phyloP scores from a whole-genome alignment of 2,888 invertebrate genomes.

The Hybos culiciformis region DNA sequence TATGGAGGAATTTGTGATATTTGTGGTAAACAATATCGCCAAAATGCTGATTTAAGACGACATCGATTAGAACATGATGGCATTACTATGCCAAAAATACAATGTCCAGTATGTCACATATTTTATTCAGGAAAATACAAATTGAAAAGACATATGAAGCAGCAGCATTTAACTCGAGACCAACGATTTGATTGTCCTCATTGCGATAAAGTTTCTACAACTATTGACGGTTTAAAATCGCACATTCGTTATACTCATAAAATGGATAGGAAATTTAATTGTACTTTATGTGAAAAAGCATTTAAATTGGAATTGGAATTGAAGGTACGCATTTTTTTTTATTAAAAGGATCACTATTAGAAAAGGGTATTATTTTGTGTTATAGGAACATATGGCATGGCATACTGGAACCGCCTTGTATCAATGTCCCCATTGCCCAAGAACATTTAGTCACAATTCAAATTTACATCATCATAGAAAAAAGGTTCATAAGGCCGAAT shows the following conservation, averaged over 20 bases:
- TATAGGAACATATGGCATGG: slow-evolving; percentile 32
- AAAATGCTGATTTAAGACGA: slow-evolving; percentile 27
- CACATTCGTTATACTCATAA: slow-evolving; percentile 30
- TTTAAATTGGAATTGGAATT: slow-evolving; percentile 31
- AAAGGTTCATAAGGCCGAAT: slow-evolving; percentile 31
- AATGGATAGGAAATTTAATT: slow-evolving; percentile 24
- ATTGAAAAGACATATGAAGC: slow-evolving; percentile 26
- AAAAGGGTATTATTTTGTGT: slow-evolving; percentile 1
- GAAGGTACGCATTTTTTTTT: slow-evolving; percentile 19
- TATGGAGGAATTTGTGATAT: slow-evolving; percentile 33
- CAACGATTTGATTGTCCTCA: slow-evolving; percentile 26
- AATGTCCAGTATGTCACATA: slow-evolving; percentile 30
- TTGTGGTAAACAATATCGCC: slow-evolving; percentile 32
- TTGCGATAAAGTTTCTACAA: slow-evolving; percentile 31
- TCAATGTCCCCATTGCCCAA: slow-evolving; percentile 32
- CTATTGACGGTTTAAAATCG: slow-evolving; percentile 29
- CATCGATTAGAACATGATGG: slow-evolving; percentile 30
- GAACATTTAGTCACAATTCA: slow-evolving; percentile 34
- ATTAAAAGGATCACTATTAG: neutral
- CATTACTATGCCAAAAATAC: slow-evolving; percentile 26
- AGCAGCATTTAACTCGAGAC: slow-evolving; percentile 26
- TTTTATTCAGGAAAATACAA: slow-evolving; percentile 17
- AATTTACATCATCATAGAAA: slow-evolving; percentile 35
- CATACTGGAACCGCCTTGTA: slow-evolving; percentile 34
- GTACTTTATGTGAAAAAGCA: slow-evolving; percentile 30